phyloP scores from a whole-genome alignment of 1,140 invertebrate species.

The Cydia fagiglandana region DNA sequence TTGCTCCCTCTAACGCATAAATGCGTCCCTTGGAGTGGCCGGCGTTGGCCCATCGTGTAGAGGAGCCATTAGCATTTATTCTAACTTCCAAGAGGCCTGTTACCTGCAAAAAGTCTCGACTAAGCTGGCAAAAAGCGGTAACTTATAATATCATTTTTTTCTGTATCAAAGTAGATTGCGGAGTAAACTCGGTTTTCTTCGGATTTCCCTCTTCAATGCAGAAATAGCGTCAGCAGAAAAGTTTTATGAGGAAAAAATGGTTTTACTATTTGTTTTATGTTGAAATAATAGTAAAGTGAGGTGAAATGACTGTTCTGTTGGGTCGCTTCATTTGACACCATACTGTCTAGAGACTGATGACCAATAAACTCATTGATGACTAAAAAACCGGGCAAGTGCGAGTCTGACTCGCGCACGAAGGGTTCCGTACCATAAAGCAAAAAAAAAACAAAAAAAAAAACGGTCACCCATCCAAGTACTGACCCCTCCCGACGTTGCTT shows the following conservation, averaged over 20 bases:
- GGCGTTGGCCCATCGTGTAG: too few species aligned
- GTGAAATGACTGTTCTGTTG: not conserved
- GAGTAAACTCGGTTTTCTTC: constrained; percentile 27
- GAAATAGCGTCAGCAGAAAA: constrained; percentile 6
- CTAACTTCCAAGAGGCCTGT: not conserved
- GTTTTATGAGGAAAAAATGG: not conserved
- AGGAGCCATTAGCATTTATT: constrained; percentile 25
- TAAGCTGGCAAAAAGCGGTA: constrained; percentile 13
- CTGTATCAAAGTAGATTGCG: constrained; percentile 31
- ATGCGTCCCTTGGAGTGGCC: too few species aligned
- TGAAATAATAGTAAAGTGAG: not conserved
- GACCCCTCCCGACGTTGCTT: too few species aligned
- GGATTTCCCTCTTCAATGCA: constrained; percentile 22
- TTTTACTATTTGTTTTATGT: not conserved
- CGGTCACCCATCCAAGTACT: too few species aligned
- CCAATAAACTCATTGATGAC: too few species aligned
- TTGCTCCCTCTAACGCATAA: too few species aligned
- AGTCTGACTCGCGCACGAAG: too few species aligned
- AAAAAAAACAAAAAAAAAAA: too few species aligned
- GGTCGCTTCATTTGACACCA: not conserved
- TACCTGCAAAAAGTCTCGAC: constrained; percentile 13
- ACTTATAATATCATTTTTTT: constrained; percentile 32
- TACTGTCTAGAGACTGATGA: too few species aligned
- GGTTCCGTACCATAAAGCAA: too few species aligned
- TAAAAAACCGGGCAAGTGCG: too few species aligned